Evolutionary conservation across 2,888 invertebrate genomes (phyloP), one percentile per base, ranked within the genome.

Genomic region (Euzophera pinguis): DNA sequence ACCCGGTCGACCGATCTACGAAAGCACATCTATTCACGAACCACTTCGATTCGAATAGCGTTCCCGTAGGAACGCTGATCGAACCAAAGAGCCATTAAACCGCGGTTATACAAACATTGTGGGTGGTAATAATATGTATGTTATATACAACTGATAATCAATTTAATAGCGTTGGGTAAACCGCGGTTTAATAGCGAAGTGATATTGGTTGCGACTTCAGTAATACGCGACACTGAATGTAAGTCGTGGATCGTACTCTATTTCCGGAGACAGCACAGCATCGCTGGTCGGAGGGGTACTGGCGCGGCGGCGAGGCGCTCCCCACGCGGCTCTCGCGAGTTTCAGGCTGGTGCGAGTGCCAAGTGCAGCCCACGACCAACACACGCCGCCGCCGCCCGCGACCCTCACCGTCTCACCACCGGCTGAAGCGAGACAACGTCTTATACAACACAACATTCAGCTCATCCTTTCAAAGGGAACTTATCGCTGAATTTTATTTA

Each of bases 181-280:
- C 81, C 75, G 80, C 82, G 74, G 75, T 86, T 78, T 78, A 81
- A 80, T 78, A 78, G 78, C 73, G 75, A 69, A 67, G 71, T 68
- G 67, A 60, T 67, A 51, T 57, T 64, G 67, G 68, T 62, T 72
- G 73, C 71, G 72, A 67, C 67, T 66, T 71, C 62, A 67, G 67
- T 68, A 70, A 75, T 71, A 63, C 77, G 76, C 81, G 79, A 73
- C 71, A 77, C 75, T 76, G 73, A 76, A 79, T 78, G 75, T 65
- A 69, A 71, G 69, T 63, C 69, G 69, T 69, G 75, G 73, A 63
- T 76, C 84, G 84, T 85, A 91, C 91, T 90, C 87, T 91, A 91
- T 91, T 88, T 88, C 86, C 88, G 89, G 91, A 91, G 91, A 91
- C 90, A 90, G 90, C 87, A 85, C 86, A 84, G 90, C 90, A 90